phyloP scores from a whole-genome alignment of 2,113 vertebrate species.

The Lophochroa leadbeateri region DNA sequence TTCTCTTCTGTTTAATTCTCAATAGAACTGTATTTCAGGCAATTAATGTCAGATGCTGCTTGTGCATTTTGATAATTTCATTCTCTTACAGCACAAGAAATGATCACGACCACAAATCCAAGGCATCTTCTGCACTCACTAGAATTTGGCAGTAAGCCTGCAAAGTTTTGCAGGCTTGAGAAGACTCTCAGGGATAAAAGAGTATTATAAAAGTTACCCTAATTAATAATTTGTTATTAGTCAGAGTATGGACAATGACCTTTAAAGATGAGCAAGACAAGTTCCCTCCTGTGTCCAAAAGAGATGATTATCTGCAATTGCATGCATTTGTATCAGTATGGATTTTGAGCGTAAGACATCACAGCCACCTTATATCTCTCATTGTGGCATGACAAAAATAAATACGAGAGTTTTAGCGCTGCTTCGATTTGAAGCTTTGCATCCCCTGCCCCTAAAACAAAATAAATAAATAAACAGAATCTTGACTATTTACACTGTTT shows the following conservation, averaged over 20 bases:
- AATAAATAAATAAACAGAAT: background rate
- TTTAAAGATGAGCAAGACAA: background rate
- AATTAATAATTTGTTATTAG: constrained; percentile 45
- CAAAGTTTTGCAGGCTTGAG: background rate
- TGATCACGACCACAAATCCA: background rate
- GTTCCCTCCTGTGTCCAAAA: background rate
- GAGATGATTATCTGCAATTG: background rate
- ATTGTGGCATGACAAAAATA: background rate
- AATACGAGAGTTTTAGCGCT: fast-evolving
- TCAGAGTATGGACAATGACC: background rate
- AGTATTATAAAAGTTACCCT: constrained; percentile 21
- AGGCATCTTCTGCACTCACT: background rate
- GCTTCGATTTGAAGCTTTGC: background rate
- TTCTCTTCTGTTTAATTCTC: constrained; percentile 30
- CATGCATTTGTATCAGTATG: background rate
- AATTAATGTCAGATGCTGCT: constrained; percentile 38
- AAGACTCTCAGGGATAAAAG: background rate
- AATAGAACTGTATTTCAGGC: constrained; percentile 42
- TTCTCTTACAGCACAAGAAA: constrained; percentile 41
- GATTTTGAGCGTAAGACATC: background rate
- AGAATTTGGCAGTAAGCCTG: constrained; percentile 7
- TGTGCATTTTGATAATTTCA: constrained; percentile 56
- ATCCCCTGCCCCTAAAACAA: background rate
- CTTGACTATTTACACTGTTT: background rate
- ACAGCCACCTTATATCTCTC: background rate